Conservation (phyloP, 2,797 vertebrate species). For the Spatula clypeata region DNA sequence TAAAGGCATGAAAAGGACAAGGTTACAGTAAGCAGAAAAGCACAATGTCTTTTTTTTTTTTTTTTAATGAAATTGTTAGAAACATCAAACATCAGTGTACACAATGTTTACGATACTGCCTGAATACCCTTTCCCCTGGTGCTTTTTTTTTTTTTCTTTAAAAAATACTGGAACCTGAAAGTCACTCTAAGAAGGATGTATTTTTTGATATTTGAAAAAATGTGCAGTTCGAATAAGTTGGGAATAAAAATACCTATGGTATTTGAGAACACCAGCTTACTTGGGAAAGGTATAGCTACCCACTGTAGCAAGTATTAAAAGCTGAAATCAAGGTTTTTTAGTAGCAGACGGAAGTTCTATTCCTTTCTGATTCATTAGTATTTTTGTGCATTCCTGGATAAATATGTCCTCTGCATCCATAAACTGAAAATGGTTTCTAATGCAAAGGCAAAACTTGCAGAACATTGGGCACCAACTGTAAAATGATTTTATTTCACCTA, state of each 20-base stretch:
- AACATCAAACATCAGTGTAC: background rate
- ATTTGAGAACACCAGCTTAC: background rate
- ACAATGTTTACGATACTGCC: constrained; percentile 31
- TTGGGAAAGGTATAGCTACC: background rate
- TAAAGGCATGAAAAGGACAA: background rate
- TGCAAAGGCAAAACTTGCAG: constrained; percentile 51
- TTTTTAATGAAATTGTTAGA: background rate
- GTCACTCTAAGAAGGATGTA: background rate
- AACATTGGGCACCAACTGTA: constrained; percentile 41
- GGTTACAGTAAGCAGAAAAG: background rate
- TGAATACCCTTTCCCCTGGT: constrained; percentile 33
- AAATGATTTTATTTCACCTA: constrained; percentile 43
- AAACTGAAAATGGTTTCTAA: constrained; percentile 8
- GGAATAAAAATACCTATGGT: background rate
- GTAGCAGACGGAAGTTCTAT: background rate
- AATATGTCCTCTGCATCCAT: background rate
- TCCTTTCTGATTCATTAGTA: constrained; percentile 1
- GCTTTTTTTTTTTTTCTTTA: background rate
- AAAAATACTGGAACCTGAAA: background rate
- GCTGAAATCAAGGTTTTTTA: background rate
- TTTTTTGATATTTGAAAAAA: constrained; percentile 33
- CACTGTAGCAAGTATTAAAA: background rate
- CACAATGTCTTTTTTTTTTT: background rate
- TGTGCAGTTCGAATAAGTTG: background rate
- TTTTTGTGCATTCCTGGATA: background rate